Conservation (phyloP, 2,888 invertebrate genomes). For the Bursaphelenchus okinawaensis region DNA sequence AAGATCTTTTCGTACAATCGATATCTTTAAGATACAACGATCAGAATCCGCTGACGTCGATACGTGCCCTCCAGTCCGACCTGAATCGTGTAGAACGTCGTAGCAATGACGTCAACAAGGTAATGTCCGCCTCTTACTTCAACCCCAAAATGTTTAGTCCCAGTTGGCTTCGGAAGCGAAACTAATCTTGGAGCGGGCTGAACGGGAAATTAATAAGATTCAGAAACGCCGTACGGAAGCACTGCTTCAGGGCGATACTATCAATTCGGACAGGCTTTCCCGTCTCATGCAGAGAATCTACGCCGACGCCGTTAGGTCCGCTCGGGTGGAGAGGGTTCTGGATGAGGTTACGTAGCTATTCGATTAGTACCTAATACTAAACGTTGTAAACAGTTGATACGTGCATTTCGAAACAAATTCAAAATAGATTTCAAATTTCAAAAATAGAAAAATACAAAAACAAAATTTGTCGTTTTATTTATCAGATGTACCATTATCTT, state of each 20-base stretch:
- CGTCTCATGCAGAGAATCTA: slow-evolving; percentile 19
- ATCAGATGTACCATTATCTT: slow-evolving; percentile 10
- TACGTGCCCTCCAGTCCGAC: background rate
- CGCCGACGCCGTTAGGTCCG: slow-evolving; percentile 8
- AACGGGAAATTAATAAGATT: slow-evolving; percentile 35
- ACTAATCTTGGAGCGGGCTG: slow-evolving; percentile 22
- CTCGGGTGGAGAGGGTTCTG: slow-evolving; percentile 23
- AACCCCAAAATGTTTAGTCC: slow-evolving; percentile 8
- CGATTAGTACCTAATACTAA: too few relatives aligned
- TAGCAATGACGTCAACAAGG: slow-evolving; percentile 26
- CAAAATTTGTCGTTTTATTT: slow-evolving; percentile 14
- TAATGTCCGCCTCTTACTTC: background rate
- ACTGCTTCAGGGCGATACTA: slow-evolving; percentile 37
- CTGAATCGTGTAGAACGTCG: slow-evolving; percentile 10
- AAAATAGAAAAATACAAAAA: too few relatives aligned
- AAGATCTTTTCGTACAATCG: too few relatives aligned
- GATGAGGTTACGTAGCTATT: slow-evolving; percentile 2
- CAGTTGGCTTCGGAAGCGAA: slow-evolving; percentile 8
- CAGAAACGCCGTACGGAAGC: slow-evolving; percentile 33
- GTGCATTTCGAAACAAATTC: too few relatives aligned
- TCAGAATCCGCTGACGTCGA: background rate
- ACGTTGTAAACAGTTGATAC: too few relatives aligned
- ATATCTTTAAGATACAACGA: too few relatives aligned
- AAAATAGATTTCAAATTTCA: too few relatives aligned
- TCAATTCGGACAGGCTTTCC: slow-evolving; percentile 9